These are phyloP conservation scores for Cabera pusaria DNA, from an alignment of 2,888 invertebrate species.

Conservation along the genomic window DNA sequence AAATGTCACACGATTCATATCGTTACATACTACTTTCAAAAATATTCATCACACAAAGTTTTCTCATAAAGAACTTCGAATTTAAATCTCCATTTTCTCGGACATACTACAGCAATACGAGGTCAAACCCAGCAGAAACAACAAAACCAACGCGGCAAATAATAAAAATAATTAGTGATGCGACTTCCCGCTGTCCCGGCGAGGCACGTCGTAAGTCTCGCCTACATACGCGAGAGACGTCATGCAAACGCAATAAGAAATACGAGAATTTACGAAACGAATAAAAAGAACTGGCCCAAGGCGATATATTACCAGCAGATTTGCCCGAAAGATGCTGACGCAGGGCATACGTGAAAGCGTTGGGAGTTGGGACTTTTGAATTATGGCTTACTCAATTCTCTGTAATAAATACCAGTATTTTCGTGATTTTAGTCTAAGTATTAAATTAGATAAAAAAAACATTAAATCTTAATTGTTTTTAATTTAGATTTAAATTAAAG, in stretches of 20 bases:
- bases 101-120: constrained; percentile 28
- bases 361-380: constrained; percentile 27
- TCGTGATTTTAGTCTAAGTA: constrained; percentile 5
- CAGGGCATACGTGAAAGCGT: constrained; percentile 41
- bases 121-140: constrained; percentile 24
- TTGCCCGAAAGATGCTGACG: constrained; percentile 59
- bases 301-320: constrained; percentile 58
- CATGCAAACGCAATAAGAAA: constrained; percentile 59
- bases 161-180: constrained; percentile 62
- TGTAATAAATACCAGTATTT: constrained; percentile 25
- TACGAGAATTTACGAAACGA: constrained; percentile 53
- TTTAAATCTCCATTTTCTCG: no score
- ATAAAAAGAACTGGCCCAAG: constrained; percentile 52
- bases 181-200: constrained; percentile 44
- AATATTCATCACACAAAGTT: no score
- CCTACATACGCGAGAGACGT: constrained; percentile 51
- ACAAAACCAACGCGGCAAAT: constrained; percentile 27
- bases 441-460: no score
- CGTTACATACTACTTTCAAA: no score
- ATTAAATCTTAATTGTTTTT: no score
- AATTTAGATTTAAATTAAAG: no score
- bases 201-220: constrained; percentile 50
- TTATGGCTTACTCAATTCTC: constrained; percentile 6
- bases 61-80: no score
- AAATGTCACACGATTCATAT: no score